These are phyloP conservation scores for Enteromius thamalakanensis DNA, from an alignment of 2,797 vertebrate species.

Conservation along the genomic window DNA sequence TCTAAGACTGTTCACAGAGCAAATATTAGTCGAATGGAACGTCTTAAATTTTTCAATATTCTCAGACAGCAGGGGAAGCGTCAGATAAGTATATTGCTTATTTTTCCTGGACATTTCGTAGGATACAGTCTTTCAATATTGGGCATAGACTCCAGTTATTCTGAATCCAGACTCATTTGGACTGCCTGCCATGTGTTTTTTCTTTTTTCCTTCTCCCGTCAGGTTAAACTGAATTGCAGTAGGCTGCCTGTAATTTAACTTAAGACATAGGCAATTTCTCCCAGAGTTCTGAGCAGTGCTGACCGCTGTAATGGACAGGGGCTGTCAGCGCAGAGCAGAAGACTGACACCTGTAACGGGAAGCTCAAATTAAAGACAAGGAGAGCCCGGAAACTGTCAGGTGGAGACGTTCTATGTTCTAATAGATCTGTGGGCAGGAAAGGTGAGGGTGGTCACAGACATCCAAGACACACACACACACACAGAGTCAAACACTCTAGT, in stretches of 20 bases:
- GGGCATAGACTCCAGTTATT: slow-evolving; percentile 22
- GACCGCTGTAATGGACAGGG: slow-evolving; percentile 72
- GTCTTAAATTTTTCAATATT: slow-evolving; percentile 19
- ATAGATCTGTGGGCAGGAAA: slow-evolving; percentile 43
- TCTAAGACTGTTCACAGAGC: not conserved
- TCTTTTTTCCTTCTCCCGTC: not conserved
- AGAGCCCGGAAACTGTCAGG: slow-evolving; percentile 72
- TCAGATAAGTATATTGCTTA: slow-evolving; percentile 38
- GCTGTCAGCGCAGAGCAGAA: slow-evolving; percentile 64
- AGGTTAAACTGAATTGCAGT: slow-evolving; percentile 70
- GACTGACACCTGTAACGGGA: slow-evolving; percentile 80
- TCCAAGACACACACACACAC: slow-evolving; percentile 11
- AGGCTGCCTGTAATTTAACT: slow-evolving; percentile 77
- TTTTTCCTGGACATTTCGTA: slow-evolving; percentile 23
- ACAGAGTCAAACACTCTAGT: slow-evolving; percentile 11
- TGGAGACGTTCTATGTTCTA: slow-evolving; percentile 56
- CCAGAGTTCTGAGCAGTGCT: slow-evolving; percentile 66
- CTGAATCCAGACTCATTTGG: slow-evolving; percentile 34
- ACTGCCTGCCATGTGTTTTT: slow-evolving; percentile 14
- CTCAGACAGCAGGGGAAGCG: slow-evolving; percentile 20
- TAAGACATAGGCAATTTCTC: slow-evolving; percentile 80
- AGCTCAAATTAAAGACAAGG: slow-evolving; percentile 81
- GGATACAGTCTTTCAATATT: slow-evolving; percentile 11
- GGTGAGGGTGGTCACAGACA: slow-evolving; percentile 32
- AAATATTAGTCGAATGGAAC: slow-evolving; percentile 17